phyloP scores from a whole-genome alignment of 2,888 invertebrate genomes.

The Lamellibrachia satsuma region DNA sequence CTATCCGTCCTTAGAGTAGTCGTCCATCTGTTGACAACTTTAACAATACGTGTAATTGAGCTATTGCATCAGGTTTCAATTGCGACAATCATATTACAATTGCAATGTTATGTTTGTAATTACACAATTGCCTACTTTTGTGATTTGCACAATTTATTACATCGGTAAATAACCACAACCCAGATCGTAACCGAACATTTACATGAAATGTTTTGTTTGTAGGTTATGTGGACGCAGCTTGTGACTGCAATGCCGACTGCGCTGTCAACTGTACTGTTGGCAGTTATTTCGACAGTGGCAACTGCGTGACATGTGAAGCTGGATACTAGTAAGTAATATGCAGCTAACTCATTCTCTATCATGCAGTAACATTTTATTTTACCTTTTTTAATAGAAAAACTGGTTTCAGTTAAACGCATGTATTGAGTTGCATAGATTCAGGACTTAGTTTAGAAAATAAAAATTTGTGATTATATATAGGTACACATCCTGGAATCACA shows the following conservation, averaged over 20 bases:
- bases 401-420: not conserved
- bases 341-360: not conserved
- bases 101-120: no score
- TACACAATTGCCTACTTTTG: no score
- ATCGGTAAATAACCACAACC: not conserved
- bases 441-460: no score
- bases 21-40: no score
- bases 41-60: no score
- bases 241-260: conserved; percentile 37
- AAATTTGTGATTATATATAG: no score
- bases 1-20: no score
- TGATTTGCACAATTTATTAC: no score
- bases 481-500: no score
- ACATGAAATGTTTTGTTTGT: not conserved
- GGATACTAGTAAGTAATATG: conserved; percentile 37
- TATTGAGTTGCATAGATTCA: not conserved
- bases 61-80: no score
- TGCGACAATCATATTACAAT: no score
- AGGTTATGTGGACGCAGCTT: conserved; percentile 22
- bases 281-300: conserved; percentile 37
- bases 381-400: not conserved
- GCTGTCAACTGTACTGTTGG: conserved; percentile 42
- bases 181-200: not conserved
- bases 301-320: conserved; percentile 29
- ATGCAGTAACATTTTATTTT: not conserved